A percentile compares a stretch with the other conserved stretches of the same genome.
These are phyloP conservation scores for Magallana angulata DNA, from an alignment of 1,140 invertebrate genomes.

Conservation along the genomic window DNA sequence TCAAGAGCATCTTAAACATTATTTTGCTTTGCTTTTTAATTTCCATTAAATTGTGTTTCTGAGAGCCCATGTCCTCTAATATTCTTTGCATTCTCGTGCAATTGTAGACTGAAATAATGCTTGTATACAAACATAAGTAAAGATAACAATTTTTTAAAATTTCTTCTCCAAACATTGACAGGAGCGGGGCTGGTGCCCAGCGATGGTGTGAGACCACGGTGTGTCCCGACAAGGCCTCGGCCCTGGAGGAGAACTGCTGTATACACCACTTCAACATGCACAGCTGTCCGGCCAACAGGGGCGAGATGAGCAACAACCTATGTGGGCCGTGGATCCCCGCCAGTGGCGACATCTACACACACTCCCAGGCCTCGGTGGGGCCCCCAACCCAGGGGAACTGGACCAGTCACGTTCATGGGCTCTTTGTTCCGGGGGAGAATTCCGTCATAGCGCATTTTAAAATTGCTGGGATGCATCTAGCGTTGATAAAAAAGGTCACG, in stretches of 20 bases:
- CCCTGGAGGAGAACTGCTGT: slow-evolving; percentile 69
- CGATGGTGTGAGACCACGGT: slow-evolving; percentile 65
- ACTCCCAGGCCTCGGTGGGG: slow-evolving; percentile 66
- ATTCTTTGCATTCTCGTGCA: no score
- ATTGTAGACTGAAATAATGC: no score
- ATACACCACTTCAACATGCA: slow-evolving; percentile 74
- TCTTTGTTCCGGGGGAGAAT: slow-evolving; percentile 61
- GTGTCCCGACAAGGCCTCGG: slow-evolving; percentile 59
- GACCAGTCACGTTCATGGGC: slow-evolving; percentile 64
- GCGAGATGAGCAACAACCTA: slow-evolving; percentile 56
- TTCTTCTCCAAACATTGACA: neutral
- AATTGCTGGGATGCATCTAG: slow-evolving; percentile 69
- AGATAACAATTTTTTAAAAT: no score
- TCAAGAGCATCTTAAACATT: no score
- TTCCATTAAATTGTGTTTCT: no score
- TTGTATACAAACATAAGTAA: no score
- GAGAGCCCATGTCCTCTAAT: no score
- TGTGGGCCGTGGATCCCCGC: slow-evolving; percentile 73
- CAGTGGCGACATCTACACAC: slow-evolving; percentile 66
- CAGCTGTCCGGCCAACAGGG: slow-evolving; percentile 63
- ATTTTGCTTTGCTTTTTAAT: no score
- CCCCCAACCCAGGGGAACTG: slow-evolving; percentile 62
- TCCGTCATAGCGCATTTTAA: slow-evolving; percentile 73
- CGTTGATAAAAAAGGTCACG: slow-evolving; percentile 62
- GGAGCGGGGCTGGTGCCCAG: slow-evolving; percentile 58